phyloP scores from a whole-genome alignment of 2,888 invertebrate species.

The Lampropteryx suffumata region DNA sequence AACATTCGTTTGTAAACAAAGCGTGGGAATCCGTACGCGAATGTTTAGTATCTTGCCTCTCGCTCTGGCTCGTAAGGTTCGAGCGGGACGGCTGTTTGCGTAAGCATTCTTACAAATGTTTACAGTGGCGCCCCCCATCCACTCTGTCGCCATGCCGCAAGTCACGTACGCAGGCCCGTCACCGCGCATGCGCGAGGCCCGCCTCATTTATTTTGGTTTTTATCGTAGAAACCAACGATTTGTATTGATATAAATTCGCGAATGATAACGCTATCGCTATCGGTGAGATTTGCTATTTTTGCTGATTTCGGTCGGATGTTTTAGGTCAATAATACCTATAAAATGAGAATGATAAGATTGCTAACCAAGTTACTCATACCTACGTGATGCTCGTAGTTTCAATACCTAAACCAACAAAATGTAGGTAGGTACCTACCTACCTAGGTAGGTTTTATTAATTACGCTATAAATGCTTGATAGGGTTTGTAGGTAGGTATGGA shows the following conservation, averaged over 20 bases:
- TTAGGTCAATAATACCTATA: slow-evolving; percentile 13
- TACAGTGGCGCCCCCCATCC: slow-evolving; percentile 45
- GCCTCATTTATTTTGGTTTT: slow-evolving; percentile 61
- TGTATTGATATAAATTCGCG: slow-evolving; percentile 85
- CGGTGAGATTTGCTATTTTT: slow-evolving; percentile 4
- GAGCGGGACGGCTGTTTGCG: slow-evolving; percentile 22
- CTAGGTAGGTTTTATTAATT: too few species aligned
- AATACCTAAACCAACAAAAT: too few species aligned
- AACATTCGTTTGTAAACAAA: slow-evolving; percentile 54
- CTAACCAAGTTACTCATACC: too few species aligned
- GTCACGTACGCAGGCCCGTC: slow-evolving; percentile 73
- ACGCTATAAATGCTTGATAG: too few species aligned
- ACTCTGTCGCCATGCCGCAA: slow-evolving; percentile 60
- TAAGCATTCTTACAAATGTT: slow-evolving; percentile 50
- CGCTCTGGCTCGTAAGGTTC: slow-evolving; percentile 11
- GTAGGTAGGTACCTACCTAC: too few species aligned
- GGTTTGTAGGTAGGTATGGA: too few species aligned
- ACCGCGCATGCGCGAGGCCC: slow-evolving; percentile 63
- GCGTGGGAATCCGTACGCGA: slow-evolving; percentile 52
- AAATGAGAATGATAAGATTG: not conserved
- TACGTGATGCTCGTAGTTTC: too few species aligned
- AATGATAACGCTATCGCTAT: slow-evolving; percentile 42
- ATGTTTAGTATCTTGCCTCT: slow-evolving; percentile 15
- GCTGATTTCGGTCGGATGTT: slow-evolving; percentile 13
- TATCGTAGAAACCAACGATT: slow-evolving; percentile 57